Conservation (phyloP, 2,888 invertebrate genomes). For the Branchellion lobata region DNA sequence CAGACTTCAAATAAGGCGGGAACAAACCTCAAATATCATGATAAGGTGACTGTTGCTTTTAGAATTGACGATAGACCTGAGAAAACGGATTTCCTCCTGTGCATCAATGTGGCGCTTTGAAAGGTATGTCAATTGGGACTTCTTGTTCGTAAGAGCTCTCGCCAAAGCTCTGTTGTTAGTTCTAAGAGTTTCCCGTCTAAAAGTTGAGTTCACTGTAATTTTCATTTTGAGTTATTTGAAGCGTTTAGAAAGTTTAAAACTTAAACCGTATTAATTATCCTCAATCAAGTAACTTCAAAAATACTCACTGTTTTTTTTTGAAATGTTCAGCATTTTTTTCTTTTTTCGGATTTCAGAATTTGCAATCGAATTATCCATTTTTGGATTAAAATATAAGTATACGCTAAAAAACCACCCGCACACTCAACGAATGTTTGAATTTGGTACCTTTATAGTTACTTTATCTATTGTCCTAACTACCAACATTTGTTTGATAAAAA, state of each 20-base stretch:
- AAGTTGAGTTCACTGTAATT: not conserved
- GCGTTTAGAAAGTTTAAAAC: not conserved
- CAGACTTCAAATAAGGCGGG: too few species aligned
- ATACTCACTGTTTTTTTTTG: not conserved
- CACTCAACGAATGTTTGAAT: too few species aligned
- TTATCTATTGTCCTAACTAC: too few species aligned
- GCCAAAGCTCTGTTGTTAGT: not conserved
- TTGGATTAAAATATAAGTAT: too few species aligned
- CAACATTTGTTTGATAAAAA: too few species aligned
- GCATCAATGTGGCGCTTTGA: not conserved
- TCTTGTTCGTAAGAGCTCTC: not conserved
- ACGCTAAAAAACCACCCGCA: too few species aligned
- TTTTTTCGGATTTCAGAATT: not conserved
- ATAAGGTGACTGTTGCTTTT: not conserved
- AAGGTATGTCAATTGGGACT: not conserved
- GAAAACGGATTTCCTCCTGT: slow-evolving; percentile 4
- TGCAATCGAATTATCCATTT: not conserved
- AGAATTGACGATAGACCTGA: not conserved
- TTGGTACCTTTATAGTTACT: too few species aligned
- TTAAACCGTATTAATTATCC: not conserved
- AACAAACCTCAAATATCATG: not conserved
- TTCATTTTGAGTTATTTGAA: not conserved
- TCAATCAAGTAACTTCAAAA: not conserved
- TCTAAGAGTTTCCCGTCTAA: not conserved
- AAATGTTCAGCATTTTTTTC: not conserved